Percentiles rank a stretch among this genome's conserved stretches.
These are phyloP conservation scores for Gallinago paraguaiae DNA, from an alignment of 2,113 vertebrate species.

Conservation along the genomic window DNA sequence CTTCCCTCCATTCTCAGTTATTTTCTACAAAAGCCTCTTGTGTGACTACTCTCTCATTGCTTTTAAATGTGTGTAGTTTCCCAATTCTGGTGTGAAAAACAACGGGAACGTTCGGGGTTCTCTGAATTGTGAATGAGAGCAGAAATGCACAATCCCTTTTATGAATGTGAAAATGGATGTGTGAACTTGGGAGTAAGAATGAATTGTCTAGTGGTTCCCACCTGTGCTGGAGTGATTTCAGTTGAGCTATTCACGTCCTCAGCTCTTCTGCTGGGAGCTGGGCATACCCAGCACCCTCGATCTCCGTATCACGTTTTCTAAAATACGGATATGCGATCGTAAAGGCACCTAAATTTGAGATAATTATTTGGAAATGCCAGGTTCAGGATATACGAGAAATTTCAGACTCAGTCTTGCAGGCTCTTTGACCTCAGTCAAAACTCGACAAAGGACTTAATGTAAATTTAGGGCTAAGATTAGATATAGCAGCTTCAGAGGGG, in stretches of 20 bases:
- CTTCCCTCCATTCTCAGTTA: neutral
- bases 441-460: rapidly evolving
- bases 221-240: neutral
- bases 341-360: neutral
- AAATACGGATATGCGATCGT: neutral
- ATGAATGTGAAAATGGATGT: neutral
- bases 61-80: neutral
- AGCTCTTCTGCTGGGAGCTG: neutral
- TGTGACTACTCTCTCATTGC: neutral
- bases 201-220: neutral
- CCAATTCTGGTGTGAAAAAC: neutral
- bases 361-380: neutral
- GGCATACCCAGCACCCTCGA: neutral
- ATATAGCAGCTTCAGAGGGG: neutral
- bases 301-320: neutral
- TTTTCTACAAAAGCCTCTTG: neutral
- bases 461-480: neutral
- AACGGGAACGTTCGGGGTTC: neutral
- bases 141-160: neutral
- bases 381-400: neutral
- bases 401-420: neutral
- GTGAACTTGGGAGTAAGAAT: neutral
- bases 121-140: neutral
- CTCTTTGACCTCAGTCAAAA: neutral
- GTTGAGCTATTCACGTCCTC: neutral